phyloP scores from a whole-genome alignment of 2,113 vertebrate species.

The Nymphicus hollandicus region DNA sequence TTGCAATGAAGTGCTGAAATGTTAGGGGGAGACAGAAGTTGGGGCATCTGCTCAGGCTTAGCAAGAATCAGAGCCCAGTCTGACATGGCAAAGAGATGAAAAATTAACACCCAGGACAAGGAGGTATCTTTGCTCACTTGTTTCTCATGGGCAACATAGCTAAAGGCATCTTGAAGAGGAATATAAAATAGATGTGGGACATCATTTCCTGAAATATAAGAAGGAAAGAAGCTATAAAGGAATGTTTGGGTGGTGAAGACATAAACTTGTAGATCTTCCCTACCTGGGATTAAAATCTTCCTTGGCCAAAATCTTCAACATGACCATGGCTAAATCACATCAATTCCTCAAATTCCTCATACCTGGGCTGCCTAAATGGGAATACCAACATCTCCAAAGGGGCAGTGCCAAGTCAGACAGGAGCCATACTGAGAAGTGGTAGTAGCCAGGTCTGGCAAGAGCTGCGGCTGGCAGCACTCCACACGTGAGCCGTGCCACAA shows the following conservation, averaged over 20 bases:
- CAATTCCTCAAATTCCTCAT: background rate
- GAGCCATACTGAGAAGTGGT: background rate
- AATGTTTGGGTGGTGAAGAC: background rate
- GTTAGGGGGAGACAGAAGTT: background rate
- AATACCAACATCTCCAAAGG: background rate
- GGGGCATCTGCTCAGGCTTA: background rate
- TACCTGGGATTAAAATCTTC: background rate
- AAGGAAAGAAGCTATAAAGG: background rate
- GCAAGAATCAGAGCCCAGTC: background rate
- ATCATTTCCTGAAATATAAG: background rate
- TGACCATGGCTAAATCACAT: background rate
- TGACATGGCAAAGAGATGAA: background rate
- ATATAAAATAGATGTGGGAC: background rate
- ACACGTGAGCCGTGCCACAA: accelerated
- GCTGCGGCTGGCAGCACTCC: background rate
- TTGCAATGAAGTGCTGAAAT: background rate
- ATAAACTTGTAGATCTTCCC: background rate
- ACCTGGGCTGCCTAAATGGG: background rate
- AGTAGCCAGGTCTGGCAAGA: background rate
- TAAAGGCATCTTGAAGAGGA: background rate
- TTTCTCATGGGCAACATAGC: background rate
- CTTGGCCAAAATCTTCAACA: background rate
- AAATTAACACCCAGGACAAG: background rate
- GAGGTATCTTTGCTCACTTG: background rate
- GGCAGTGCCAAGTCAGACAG: background rate